Base-by-base conservation (phyloP, 1,140 invertebrate genomes). In the Anastatus disparis region DNA sequence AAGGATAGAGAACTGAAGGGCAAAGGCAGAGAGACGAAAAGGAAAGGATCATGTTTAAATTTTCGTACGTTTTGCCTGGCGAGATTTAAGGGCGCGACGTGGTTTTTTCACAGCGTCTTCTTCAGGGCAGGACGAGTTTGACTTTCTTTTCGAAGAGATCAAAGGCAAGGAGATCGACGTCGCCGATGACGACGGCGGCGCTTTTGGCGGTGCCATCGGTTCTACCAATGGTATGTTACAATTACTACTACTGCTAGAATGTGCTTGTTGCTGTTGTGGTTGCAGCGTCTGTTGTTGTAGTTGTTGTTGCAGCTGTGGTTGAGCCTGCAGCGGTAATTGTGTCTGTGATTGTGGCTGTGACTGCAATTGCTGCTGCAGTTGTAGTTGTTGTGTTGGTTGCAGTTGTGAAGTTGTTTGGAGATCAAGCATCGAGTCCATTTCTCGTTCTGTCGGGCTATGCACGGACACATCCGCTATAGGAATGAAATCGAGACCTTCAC, bases 41-140 rank as follows among this genome's bases (percentile, higher is more conserved):
- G n/a, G 46, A 56, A 4, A n/a, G 10, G 40, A 63, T 15, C 3
- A 50, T 62, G 62, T 76, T 84, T 85, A 86, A 42, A 85, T 80
- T 73, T 86, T 86, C 77, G 81, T 81, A 78, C 85, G 84, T 65
- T 86, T 85, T 63, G 80, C 77, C 55, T 85, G 85, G 68, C 85
- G 85, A 63, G 83, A 78, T 52, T 86, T 86, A 50, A 74, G 77
- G 70, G 78, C 79, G 63, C 85, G 85, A 48, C 84, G 82, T 9
- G 81, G 78, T 69, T 85, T 86, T 72, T 85, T 86, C 4, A 55
- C 74, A 8, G 72, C 72, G 55, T 83, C 81, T n/a, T 85, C 84
- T 8, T 71, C 70, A 2, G 52, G 38, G 27, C 55, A 59, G 10
- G 46, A 59, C 3, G 72, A 40, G n/a, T 66, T 65, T 9, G 64